Base-by-base conservation (phyloP, 2,113 vertebrate genomes). In the Hypomesus transpacificus region DNA sequence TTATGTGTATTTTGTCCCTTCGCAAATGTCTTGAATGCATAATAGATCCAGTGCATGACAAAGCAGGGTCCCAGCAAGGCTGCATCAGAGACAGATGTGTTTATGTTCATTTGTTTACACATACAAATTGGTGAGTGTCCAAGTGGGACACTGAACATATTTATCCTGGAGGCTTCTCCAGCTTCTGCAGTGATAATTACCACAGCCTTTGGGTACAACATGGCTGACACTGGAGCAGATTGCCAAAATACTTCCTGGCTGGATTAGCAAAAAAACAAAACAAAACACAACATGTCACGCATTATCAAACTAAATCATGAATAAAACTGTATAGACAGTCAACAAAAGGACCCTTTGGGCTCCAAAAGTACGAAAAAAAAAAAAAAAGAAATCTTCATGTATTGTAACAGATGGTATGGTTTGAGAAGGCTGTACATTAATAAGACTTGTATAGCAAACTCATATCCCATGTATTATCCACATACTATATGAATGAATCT, bases 111-210 rank as follows among this genome's bases (percentile, higher is more conserved):
- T 69, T 75, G 59, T 84, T 80, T 80, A 78, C 79, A 70, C 51
- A 78, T 72, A 80, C 77, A 69, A 59, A 65, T 62, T 59, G 68
- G 68, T 39, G 14, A 54, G 24, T 22, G 81, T 80, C 78, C 75
- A 87, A 81, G 61, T 80, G 76, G 80, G 80, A 81, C 81, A 76
- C 68, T 58, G 46, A 82, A 60, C 85, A 84, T 79, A 76, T 80
- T 81, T 77, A 70, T 83, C 74, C 81, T 80, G 39, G 34, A 76
- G 78, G 86, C 80, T 54, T 4, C 50, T 64, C 75, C 73, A 70
- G 39, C 69, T 58, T 28, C 52, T 26, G 69, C 73, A 53, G 76
- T 71, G 78, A 71, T 80, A 82, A 82, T 83, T 78, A 76, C 68
- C 63, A 76, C 63, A 82, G 57, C 75, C 81, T 77, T 52, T 53